phyloP scores from a whole-genome alignment of 2,113 vertebrate species.

The Ranitomeya imitator region DNA sequence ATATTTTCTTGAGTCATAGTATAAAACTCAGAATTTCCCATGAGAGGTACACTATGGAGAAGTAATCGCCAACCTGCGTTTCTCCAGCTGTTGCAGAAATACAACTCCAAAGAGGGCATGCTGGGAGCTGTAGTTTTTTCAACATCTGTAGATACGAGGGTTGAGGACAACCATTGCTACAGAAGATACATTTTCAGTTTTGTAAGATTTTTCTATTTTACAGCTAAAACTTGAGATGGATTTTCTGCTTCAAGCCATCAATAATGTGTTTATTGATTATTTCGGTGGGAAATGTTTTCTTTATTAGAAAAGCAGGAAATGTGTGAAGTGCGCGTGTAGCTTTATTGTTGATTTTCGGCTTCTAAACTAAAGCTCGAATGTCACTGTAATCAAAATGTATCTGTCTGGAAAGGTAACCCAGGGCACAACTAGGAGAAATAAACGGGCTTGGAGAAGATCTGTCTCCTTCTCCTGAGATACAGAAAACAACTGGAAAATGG shows the following conservation, averaged over 20 bases:
- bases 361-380: not conserved
- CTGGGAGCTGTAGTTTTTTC: not conserved
- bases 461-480: too few species aligned
- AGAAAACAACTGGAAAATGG: too few species aligned
- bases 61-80: not conserved
- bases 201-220: not conserved
- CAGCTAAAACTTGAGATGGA: not conserved
- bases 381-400: too few species aligned
- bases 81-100: not conserved
- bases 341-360: not conserved
- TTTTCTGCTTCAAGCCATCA: not conserved
- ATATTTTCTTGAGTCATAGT: conserved; percentile 1
- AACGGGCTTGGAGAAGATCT: too few species aligned
- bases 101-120: not conserved
- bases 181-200: not conserved
- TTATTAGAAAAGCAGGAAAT: too few species aligned
- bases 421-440: too few species aligned
- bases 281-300: not conserved
- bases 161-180: not conserved
- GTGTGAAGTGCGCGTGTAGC: not conserved
- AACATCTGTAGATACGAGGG: not conserved
- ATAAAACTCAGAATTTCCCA: not conserved
- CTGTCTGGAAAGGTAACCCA: too few species aligned
- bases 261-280: not conserved
- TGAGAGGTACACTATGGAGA: not conserved